Percentiles rank a stretch among this genome's conserved stretches.
These are phyloP conservation scores for Zoroaster sp. DNA, from an alignment of 53 echinoderm and acorn worm species.

Conservation along the genomic window DNA sequence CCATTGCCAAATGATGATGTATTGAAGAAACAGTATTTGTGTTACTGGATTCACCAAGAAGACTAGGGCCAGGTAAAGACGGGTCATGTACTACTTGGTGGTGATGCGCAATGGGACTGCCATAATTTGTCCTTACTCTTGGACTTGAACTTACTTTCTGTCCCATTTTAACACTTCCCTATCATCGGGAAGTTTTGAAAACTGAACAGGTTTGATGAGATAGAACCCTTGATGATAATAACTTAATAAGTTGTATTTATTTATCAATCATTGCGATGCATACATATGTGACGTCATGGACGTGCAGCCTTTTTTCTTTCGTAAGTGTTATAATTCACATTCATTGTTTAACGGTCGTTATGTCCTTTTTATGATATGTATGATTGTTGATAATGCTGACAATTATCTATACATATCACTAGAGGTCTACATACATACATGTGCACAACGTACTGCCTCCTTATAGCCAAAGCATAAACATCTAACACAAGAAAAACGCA, in stretches of 20 bases:
- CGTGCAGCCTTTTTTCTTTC: too few relatives aligned
- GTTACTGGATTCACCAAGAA: background rate
- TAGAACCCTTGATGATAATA: too few relatives aligned
- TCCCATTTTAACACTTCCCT: conserved; percentile 63
- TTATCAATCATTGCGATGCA: too few relatives aligned
- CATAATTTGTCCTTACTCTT: conserved; percentile 64
- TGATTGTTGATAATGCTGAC: background rate
- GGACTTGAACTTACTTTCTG: conserved; percentile 98
- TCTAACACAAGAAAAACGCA: background rate
- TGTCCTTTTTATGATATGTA: too few relatives aligned
- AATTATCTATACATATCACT: too few relatives aligned
- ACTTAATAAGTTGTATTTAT: too few relatives aligned
- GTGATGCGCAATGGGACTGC: conserved; percentile 55
- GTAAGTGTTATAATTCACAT: too few relatives aligned
- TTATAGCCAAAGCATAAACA: background rate
- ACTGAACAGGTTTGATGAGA: too few relatives aligned
- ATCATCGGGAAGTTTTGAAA: background rate
- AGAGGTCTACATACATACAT: background rate
- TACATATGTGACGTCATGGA: too few relatives aligned
- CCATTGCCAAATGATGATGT: conserved; percentile 63
- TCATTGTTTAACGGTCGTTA: too few relatives aligned
- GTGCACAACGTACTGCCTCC: background rate
- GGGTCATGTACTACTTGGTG: conserved; percentile 45
- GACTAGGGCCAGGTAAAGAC: background rate
- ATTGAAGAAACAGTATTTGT: conserved; percentile 33